Conservation (phyloP, 2,797 vertebrate genomes). For the Sparidentex hasta region DNA sequence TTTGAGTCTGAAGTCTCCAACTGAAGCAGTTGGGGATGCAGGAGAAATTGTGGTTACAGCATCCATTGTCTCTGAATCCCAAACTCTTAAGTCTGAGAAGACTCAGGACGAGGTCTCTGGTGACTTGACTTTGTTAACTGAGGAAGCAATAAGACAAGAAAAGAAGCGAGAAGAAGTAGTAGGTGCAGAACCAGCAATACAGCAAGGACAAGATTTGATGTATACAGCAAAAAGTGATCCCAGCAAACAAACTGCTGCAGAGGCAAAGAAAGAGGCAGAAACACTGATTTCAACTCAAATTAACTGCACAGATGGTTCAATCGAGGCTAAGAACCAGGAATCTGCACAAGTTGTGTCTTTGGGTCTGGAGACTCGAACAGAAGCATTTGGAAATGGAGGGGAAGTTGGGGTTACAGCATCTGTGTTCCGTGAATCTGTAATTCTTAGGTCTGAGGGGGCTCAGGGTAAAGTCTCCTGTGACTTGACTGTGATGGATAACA, state of each 20-base stretch:
- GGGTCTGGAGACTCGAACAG: not conserved
- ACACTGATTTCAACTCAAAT: not conserved
- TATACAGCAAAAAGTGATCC: not conserved
- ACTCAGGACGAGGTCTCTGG: not conserved
- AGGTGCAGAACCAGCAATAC: slow-evolving; percentile 8
- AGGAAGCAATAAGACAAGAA: not conserved
- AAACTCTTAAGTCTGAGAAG: not conserved
- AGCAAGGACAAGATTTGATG: not conserved
- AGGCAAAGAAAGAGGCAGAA: slow-evolving; percentile 4
- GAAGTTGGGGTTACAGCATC: not conserved
- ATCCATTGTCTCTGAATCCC: not conserved
- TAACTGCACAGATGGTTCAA: fast-evolving
- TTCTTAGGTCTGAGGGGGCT: not conserved
- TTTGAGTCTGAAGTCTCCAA: not conserved
- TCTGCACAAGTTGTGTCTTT: not conserved
- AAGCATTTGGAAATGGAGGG: not conserved
- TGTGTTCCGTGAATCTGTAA: not conserved
- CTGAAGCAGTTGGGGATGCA: not conserved
- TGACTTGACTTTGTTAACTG: not conserved
- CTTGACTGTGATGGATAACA: not conserved
- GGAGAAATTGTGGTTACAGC: not conserved
- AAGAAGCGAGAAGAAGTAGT: not conserved
- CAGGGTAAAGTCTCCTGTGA: not conserved
- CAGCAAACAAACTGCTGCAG: not conserved
- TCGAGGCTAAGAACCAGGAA: not conserved